Conservation (phyloP, 2,888 invertebrate species). For the Griposia aprilina region DNA sequence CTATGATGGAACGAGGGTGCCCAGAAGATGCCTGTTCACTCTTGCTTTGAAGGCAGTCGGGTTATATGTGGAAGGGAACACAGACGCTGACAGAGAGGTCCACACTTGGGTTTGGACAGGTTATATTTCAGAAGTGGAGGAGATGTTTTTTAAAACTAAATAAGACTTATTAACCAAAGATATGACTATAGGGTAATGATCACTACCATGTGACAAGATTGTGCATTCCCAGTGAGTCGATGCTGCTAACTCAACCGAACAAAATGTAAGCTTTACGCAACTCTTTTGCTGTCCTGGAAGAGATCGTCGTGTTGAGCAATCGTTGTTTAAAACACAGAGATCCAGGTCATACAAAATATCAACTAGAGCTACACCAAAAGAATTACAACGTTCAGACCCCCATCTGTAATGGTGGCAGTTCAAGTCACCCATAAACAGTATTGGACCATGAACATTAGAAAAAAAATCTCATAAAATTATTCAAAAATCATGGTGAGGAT, state of each 20-base stretch:
- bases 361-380: neutral
- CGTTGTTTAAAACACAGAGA: neutral
- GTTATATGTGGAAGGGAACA: too few species aligned
- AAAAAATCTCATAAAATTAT: neutral
- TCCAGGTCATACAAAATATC: neutral
- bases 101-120: too few species aligned
- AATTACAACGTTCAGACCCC: neutral
- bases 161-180: neutral
- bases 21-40: too few species aligned
- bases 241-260: neutral
- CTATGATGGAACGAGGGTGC: too few species aligned
- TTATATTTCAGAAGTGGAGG: too few species aligned
- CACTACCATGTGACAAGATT: conserved; percentile 2
- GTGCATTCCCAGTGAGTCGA: neutral
- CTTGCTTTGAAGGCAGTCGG: too few species aligned
- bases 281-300: neutral
- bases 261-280: conserved; percentile 5
- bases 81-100: too few species aligned
- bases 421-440: neutral
- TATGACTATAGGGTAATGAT: conserved; percentile 1
- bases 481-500: neutral
- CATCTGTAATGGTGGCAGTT: too few species aligned
- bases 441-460: neutral
- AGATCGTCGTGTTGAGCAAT: neutral
- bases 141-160: neutral